Evolutionary conservation across 2,888 invertebrate species (phyloP).

Genomic region (Cantharis flavilabris): DNA sequence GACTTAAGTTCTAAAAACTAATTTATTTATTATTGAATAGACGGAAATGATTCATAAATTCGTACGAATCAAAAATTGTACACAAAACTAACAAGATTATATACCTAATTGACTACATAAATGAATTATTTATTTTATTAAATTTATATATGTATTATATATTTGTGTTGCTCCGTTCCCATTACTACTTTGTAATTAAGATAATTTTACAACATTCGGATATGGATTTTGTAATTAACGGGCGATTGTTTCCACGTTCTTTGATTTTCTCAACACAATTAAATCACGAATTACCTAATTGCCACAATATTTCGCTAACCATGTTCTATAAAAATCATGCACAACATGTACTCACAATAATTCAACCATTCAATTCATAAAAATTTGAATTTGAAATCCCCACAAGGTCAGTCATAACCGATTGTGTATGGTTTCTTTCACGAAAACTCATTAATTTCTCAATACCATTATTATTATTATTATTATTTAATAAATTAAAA

Average conservation of each 20-base stretch:
- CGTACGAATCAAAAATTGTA: constrained; percentile 31
- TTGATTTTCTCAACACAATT: constrained; percentile 31
- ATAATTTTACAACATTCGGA: constrained; percentile 27
- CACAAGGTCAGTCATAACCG: background rate
- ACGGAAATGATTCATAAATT: constrained; percentile 44
- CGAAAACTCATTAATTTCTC: background rate
- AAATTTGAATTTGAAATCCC: background rate
- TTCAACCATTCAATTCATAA: background rate
- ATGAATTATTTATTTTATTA: constrained; percentile 24
- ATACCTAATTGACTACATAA: constrained; percentile 18
- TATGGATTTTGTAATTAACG: constrained; percentile 30
- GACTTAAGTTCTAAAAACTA: constrained; percentile 37
- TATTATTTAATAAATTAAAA: background rate
- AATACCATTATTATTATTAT: background rate
- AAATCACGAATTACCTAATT: constrained; percentile 28
- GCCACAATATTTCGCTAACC: constrained; percentile 15
- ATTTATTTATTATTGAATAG: constrained; percentile 40
- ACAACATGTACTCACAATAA: background rate
- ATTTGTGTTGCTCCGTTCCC: constrained; percentile 13
- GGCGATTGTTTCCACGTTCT: constrained; percentile 23
- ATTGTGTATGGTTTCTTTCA: background rate
- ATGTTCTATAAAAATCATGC: constrained; percentile 7
- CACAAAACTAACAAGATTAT: constrained; percentile 28
- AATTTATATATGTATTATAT: background rate
- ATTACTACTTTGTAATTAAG: constrained; percentile 24